phyloP scores from a whole-genome alignment of 2,113 vertebrate species.

The Takifugu flavidus region DNA sequence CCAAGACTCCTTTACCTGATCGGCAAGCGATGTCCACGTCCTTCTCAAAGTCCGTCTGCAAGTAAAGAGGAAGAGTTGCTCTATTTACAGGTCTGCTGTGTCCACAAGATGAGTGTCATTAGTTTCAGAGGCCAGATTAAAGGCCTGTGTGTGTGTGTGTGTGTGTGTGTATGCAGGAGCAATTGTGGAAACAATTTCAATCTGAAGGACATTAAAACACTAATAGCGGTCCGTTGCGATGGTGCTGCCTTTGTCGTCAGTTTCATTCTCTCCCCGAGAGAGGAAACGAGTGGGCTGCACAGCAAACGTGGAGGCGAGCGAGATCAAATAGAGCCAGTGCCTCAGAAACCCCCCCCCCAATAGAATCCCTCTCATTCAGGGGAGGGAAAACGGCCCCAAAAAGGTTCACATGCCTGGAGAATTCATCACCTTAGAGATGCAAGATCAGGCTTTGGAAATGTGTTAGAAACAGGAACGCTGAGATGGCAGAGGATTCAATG shows the following conservation, averaged over 20 bases:
- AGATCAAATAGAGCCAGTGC: conserved; percentile 48
- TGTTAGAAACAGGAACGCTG: background rate
- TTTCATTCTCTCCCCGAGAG: conserved; percentile 3
- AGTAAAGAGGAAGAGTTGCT: conserved; percentile 9
- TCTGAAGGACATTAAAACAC: conserved; percentile 59
- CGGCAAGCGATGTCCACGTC: conserved; percentile 99
- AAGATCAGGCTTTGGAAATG: conserved; percentile 29
- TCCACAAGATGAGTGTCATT: no score
- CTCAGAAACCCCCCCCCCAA: no score
- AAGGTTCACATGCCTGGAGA: background rate
- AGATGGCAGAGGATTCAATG: conserved; percentile 46
- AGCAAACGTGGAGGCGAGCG: conserved; percentile 45
- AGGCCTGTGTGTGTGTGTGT: no score
- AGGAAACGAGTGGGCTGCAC: conserved; percentile 50
- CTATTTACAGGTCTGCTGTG: no score
- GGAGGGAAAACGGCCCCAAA: no score
- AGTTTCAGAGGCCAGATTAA: no score
- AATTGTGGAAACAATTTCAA: conserved; percentile 32
- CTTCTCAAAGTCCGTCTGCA: conserved; percentile 99
- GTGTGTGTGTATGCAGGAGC: no score
- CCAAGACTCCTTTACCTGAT: conserved; percentile 86
- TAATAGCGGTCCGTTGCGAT: conserved; percentile 59
- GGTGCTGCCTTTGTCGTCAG: conserved; percentile 17
- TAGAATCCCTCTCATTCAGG: no score
- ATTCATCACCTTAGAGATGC: conserved; percentile 31